These are phyloP conservation scores for Heterotis niloticus DNA, from an alignment of 2,113 vertebrate genomes.

Conservation along the genomic window DNA sequence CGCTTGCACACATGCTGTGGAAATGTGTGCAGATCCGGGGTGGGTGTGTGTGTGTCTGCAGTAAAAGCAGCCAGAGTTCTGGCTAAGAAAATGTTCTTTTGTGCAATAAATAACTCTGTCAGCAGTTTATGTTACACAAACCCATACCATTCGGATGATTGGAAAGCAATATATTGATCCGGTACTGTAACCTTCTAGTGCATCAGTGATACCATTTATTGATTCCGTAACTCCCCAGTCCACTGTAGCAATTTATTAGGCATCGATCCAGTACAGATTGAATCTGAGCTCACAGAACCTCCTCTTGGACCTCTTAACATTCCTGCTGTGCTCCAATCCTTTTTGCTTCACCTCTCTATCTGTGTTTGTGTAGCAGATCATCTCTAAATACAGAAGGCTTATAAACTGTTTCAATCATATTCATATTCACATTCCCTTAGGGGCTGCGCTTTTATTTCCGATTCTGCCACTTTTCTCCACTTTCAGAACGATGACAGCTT, in stretches of 20 bases:
- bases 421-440: neutral
- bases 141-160: neutral
- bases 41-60: neutral
- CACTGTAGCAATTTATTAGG: slow-evolving; percentile 32
- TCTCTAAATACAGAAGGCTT: neutral
- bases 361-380: too few relatives aligned
- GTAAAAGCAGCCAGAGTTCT: neutral
- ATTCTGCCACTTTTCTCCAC: too few relatives aligned
- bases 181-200: slow-evolving; percentile 3
- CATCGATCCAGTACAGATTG: slow-evolving; percentile 40
- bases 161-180: neutral
- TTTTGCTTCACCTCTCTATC: neutral
- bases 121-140: neutral
- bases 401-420: neutral
- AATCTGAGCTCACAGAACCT: slow-evolving; percentile 7
- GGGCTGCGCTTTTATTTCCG: too few relatives aligned
- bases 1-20: too few relatives aligned
- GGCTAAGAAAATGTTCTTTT: neutral
- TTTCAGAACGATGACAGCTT: too few relatives aligned
- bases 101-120: neutral
- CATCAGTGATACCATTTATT: slow-evolving; percentile 57
- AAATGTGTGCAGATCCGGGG: too few relatives aligned
- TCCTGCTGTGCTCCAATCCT: neutral
- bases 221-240: slow-evolving; percentile 44
- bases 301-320: neutral